Percentiles rank a stretch among this genome's conserved stretches.
Conservation (phyloP, 92 coral and sea anemone species). For the Parazoanthus atlanticus region DNA sequence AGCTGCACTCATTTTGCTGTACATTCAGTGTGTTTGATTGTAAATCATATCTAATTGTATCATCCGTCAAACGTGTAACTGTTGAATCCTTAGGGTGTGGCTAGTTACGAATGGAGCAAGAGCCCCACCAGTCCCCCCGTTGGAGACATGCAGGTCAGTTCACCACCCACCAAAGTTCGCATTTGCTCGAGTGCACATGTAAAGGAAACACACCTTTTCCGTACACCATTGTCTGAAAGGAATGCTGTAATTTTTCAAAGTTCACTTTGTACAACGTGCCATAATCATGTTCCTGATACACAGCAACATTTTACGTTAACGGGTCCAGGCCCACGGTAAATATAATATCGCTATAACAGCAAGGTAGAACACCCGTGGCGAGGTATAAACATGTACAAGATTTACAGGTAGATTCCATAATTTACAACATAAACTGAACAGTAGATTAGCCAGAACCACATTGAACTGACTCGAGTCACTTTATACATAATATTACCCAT, state of each 20-base stretch:
- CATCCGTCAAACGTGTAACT: background rate
- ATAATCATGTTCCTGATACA: background rate
- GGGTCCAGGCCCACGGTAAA: no score
- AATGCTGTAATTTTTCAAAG: background rate
- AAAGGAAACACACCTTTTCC: background rate
- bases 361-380: no score
- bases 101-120: slow-evolving; percentile 97
- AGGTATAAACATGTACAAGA: no score
- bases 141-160: slow-evolving; percentile 91
- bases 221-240: background rate
- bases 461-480: no score
- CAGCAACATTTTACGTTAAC: no score
- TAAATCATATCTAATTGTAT: background rate
- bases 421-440: no score
- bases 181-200: background rate
- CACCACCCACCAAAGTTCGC: background rate
- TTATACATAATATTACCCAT: no score
- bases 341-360: no score
- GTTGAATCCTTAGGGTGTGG: slow-evolving; percentile 73
- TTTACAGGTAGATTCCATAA: no score
- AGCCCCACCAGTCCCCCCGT: slow-evolving; percentile 96
- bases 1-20: no score
- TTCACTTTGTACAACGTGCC: background rate
- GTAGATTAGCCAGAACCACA: no score
- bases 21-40: background rate